Conservation (phyloP, 2,888 invertebrate genomes). For the Liopterus haemorrhoidalis region DNA sequence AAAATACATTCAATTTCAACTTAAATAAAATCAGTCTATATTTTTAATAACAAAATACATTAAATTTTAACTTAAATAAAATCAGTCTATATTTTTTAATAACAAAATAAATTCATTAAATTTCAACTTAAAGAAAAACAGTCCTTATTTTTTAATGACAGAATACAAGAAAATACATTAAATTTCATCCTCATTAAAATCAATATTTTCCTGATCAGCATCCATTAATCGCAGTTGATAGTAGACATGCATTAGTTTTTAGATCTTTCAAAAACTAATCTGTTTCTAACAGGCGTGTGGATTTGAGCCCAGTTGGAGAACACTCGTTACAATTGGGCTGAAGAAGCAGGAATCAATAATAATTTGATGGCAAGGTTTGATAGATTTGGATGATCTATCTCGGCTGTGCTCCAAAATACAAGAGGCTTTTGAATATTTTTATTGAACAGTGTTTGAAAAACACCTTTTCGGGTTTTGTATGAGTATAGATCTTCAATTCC, state of each 20-base stretch:
- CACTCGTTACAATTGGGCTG: constrained; percentile 22
- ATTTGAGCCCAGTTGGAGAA: constrained; percentile 19
- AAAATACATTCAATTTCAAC: no score
- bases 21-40: no score
- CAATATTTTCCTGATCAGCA: background rate
- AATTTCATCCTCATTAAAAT: no score
- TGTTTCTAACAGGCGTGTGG: background rate
- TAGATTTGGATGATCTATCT: constrained; percentile 10
- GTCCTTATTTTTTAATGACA: no score
- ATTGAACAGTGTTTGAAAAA: constrained; percentile 12
- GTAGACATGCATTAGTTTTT: background rate
- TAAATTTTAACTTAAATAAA: no score
- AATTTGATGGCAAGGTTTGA: constrained; percentile 21
- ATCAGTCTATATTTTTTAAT: no score
- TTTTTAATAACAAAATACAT: no score
- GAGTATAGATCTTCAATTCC: constrained; percentile 17
- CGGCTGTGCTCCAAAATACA: constrained; percentile 8
- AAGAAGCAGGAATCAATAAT: constrained; percentile 24
- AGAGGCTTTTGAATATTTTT: constrained; percentile 8
- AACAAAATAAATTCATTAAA: no score
- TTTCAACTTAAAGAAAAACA: no score
- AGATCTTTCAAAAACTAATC: background rate
- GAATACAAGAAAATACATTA: no score
- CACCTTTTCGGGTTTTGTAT: constrained; percentile 1
- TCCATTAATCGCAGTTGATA: background rate